Evolutionary conservation across 2,113 vertebrate genomes (phyloP).

Genomic region (Odocoileus virginianus): DNA sequence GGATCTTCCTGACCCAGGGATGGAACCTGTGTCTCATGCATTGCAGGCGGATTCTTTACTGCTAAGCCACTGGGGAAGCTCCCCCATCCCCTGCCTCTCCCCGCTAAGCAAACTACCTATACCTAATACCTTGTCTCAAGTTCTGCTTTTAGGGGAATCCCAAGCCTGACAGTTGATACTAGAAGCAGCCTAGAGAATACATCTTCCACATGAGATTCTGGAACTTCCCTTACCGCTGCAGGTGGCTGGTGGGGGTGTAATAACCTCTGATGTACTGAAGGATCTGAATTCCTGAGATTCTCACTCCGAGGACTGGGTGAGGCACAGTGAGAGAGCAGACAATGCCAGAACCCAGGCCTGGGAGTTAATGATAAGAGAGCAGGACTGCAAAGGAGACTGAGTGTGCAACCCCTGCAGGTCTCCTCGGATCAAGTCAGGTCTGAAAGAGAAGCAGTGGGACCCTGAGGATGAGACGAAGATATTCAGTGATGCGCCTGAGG

Average conservation of each 20-base stretch:
- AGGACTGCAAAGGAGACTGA: not conserved
- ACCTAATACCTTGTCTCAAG: not conserved
- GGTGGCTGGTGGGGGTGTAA: not conserved
- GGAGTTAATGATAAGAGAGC: not conserved
- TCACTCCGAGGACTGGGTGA: not conserved
- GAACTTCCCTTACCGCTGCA: not conserved
- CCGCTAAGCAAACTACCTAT: not conserved
- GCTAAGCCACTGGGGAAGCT: not conserved
- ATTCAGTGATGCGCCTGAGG: not conserved
- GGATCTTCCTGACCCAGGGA: not conserved
- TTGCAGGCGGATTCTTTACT: not conserved
- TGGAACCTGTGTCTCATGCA: not conserved
- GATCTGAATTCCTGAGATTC: not conserved
- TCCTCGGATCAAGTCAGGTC: not conserved
- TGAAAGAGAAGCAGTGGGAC: not conserved
- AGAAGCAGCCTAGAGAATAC: not conserved
- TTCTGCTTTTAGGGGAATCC: not conserved
- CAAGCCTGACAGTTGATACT: not conserved
- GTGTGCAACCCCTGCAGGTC: not conserved
- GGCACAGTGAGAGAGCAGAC: not conserved
- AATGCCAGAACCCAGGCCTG: not conserved
- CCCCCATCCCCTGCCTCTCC: accelerated
- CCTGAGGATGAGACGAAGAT: not conserved
- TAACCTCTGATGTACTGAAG: not conserved
- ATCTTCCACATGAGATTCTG: not conserved